Conservation (phyloP, 2,797 vertebrate species). For the Erpetoichthys calabaricus region DNA sequence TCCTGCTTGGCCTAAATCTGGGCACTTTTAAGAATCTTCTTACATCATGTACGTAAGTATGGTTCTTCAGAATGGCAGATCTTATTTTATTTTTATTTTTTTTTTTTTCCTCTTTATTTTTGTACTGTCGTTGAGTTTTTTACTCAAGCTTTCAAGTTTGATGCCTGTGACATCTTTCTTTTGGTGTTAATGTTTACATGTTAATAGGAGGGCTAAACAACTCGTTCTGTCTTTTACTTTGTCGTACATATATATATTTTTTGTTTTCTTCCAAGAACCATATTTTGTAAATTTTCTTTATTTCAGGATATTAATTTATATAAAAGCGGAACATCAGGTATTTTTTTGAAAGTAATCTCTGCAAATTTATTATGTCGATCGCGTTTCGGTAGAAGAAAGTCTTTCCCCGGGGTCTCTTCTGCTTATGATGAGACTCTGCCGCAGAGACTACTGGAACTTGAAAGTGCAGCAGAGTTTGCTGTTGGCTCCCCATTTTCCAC, state of each 20-base stretch:
- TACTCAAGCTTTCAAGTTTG: constrained; percentile 57
- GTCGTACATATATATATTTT: constrained; percentile 20
- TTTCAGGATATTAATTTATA: constrained; percentile 53
- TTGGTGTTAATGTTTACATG: constrained; percentile 57
- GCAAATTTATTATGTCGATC: constrained; percentile 44
- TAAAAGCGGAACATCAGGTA: constrained; percentile 51
- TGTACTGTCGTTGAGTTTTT: constrained; percentile 28
- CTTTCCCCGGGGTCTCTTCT: constrained; percentile 50
- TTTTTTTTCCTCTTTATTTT: constrained; percentile 45
- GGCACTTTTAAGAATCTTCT: constrained; percentile 65
- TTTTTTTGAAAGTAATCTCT: constrained; percentile 22
- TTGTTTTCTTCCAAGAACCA: neutral
- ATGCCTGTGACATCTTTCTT: constrained; percentile 58
- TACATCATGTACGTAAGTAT: constrained; percentile 94
- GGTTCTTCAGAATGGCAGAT: constrained; percentile 67
- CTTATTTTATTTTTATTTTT: constrained; percentile 38
- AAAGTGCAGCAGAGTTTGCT: constrained; percentile 13
- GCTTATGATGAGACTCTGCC: constrained; percentile 57
- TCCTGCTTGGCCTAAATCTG: constrained; percentile 55
- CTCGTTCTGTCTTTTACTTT: constrained; percentile 45
- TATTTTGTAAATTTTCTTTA: constrained; percentile 44
- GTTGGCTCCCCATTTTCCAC: neutral
- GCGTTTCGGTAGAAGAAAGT: constrained; percentile 63
- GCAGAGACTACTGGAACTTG: constrained; percentile 60
- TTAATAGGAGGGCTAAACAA: constrained; percentile 48